Conservation (phyloP, 2,797 vertebrate species). For the Rhinophrynus dorsalis region DNA sequence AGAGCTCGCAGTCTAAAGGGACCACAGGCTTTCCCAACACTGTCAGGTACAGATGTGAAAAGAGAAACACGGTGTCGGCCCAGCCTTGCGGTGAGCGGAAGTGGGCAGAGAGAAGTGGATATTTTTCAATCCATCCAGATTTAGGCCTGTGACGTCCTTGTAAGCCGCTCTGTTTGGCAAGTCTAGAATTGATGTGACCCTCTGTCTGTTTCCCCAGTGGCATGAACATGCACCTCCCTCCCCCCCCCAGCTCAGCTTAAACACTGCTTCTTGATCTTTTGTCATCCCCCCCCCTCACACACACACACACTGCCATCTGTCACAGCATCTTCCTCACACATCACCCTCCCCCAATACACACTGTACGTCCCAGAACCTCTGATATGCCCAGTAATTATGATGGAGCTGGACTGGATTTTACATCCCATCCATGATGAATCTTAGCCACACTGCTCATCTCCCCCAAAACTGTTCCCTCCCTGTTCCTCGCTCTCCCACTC, state of each 20-base stretch:
- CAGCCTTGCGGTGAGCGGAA: not conserved
- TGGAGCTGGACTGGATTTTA: too few relatives aligned
- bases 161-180: not conserved
- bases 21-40: too few relatives aligned
- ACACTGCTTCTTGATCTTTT: slow-evolving; percentile 24
- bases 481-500: not conserved
- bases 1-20: not conserved
- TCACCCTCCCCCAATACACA: slow-evolving; percentile 30
- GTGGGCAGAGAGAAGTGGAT: not conserved
- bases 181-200: not conserved
- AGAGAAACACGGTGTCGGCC: too few relatives aligned
- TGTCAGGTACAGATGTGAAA: too few relatives aligned
- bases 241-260: slow-evolving; percentile 17
- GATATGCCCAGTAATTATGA: too few relatives aligned
- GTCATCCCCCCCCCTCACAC: not conserved
- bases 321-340: slow-evolving; percentile 32
- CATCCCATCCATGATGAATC: too few relatives aligned
- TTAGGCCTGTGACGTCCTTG: not conserved
- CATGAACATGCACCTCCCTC: not conserved
- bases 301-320: slow-evolving; percentile 40
- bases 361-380: not conserved
- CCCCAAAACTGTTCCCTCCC: too few relatives aligned
- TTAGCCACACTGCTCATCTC: too few relatives aligned
- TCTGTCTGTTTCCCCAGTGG: not conserved
- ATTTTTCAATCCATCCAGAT: not conserved